These are phyloP conservation scores for Urocitellus parryii DNA, from an alignment of 2,113 vertebrate species.

Conservation along the genomic window DNA sequence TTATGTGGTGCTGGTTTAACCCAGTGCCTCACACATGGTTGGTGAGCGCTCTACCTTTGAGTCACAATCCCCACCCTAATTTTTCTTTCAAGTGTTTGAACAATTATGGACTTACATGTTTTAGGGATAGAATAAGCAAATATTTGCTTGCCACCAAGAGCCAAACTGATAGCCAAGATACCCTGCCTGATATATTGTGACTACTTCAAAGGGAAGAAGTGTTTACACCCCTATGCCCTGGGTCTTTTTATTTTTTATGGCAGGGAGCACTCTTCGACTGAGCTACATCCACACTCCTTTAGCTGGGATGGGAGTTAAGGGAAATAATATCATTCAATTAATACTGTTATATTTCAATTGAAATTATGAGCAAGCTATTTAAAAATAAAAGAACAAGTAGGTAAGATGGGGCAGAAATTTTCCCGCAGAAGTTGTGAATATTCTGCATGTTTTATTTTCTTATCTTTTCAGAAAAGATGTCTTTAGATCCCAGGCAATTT, in stretches of 20 bases:
- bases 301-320: neutral
- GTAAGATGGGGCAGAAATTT: neutral
- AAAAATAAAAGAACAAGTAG: neutral
- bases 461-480: neutral
- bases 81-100: neutral
- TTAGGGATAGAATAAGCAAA: neutral
- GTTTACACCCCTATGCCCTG: neutral
- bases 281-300: neutral
- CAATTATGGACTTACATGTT: neutral
- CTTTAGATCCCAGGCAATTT: neutral
- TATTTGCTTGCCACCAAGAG: neutral
- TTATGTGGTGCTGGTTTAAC: no score
- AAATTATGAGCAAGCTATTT: neutral
- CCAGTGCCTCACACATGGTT: no score
- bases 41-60: no score
- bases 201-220: neutral
- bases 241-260: no score
- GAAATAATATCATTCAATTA: neutral
- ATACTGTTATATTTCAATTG: neutral
- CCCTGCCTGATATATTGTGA: neutral
- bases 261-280: no score
- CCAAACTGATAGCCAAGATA: neutral
- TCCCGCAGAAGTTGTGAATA: neutral
- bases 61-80: no score
- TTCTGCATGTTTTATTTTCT: neutral